Conservation (phyloP, 2,797 vertebrate species). For the Phrynocephalus guinanensis region DNA sequence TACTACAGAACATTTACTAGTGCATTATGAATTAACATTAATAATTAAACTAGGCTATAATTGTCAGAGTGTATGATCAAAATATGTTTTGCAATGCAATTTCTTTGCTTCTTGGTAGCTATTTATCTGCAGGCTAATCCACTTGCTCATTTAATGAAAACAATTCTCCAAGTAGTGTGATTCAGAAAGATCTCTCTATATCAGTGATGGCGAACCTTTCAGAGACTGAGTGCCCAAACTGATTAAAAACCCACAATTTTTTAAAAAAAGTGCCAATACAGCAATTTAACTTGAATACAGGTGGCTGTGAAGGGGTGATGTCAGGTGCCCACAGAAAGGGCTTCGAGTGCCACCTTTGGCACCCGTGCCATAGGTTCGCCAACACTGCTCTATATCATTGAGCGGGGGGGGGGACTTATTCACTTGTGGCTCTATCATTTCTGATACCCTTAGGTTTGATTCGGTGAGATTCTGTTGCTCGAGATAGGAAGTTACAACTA, state of each 20-base stretch:
- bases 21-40: not conserved
- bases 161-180: constrained; percentile 9
- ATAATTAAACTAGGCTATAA: constrained; percentile 35
- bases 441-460: not conserved
- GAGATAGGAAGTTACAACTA: too few relatives aligned
- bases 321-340: too few relatives aligned
- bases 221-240: too few relatives aligned
- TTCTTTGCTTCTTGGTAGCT: constrained; percentile 27
- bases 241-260: too few relatives aligned
- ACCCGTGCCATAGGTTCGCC: too few relatives aligned
- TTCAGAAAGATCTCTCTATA: not conserved
- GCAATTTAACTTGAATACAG: too few relatives aligned
- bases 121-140: constrained; percentile 15
- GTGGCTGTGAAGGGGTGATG: too few relatives aligned
- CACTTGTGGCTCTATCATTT: not conserved
- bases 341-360: too few relatives aligned
- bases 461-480: too few relatives aligned
- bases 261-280: too few relatives aligned
- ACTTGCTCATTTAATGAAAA: not conserved
- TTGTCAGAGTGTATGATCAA: constrained; percentile 25
- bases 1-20: constrained; percentile 8
- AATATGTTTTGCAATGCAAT: constrained; percentile 8
- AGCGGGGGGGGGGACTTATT: not conserved
- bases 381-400: too few relatives aligned
- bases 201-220: too few relatives aligned